phyloP scores from a whole-genome alignment of 2,113 vertebrate species.

The Noctilio leporinus region DNA sequence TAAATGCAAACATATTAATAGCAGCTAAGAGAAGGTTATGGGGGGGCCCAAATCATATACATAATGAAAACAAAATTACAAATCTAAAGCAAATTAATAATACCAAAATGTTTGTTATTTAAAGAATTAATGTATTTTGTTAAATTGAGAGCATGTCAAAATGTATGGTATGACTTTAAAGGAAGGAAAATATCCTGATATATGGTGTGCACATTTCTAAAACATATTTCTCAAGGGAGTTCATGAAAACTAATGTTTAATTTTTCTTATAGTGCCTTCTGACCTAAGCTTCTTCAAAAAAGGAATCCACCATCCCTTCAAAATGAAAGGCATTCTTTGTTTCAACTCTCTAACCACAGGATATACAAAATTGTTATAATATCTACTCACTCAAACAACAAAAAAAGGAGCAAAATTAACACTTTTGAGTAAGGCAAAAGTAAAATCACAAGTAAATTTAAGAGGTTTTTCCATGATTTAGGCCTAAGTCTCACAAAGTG shows the following conservation, averaged over 20 bases:
- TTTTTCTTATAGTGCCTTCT: constrained; percentile 13
- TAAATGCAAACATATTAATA: constrained; percentile 30
- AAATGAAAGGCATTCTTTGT: neutral
- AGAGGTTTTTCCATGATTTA: neutral
- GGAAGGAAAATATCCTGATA: constrained; percentile 26
- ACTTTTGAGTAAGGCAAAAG: neutral
- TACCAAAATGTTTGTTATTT: constrained; percentile 9
- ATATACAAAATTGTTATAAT: neutral
- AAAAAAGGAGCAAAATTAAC: neutral
- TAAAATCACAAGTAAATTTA: constrained; percentile 21
- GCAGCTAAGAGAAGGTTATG: constrained; percentile 2
- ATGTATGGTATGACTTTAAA: neutral
- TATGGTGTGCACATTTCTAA: neutral
- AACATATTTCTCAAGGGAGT: constrained; percentile 28
- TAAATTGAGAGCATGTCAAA: constrained; percentile 12
- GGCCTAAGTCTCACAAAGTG: neutral
- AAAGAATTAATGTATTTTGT: neutral
- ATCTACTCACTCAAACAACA: neutral
- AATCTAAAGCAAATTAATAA: constrained; percentile 25
- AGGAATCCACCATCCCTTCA: neutral
- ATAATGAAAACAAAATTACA: neutral
- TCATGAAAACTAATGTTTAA: constrained; percentile 12
- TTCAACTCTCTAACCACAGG: neutral
- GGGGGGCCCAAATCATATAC: neutral
- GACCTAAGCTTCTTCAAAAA: neutral